Base-by-base conservation (phyloP, 2,797 vertebrate genomes). In the Meda fulgida region DNA sequence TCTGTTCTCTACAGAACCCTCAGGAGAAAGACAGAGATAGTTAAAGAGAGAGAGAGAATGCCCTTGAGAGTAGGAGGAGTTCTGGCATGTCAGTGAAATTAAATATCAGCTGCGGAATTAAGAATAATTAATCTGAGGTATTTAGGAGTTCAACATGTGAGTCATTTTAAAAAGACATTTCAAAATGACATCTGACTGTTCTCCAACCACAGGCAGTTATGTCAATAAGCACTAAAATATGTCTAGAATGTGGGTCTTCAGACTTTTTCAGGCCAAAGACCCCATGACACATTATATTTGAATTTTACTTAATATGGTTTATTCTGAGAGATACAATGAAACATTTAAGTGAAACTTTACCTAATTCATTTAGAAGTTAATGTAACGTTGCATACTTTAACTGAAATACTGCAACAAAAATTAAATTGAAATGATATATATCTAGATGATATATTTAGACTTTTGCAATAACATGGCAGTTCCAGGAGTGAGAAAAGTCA, bases 41-140 rank as follows among this genome's bases (percentile, higher is more conserved):
- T 66, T 19, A 84, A 23, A 84, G 58, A 43, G 18, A 77, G 16
- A 63, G 10, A 78, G 10, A 78, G 29, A 70, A 43, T 9, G 84
- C 84, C 84, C 77, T 78, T 29, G 31, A 85, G 86, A 80, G 21
- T 78, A 86, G 84, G 82, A 89, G 84, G 51, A 84, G 84, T 86
- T 80, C 34, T 43, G 84, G 84, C 84, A 76, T 71, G 84, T 82
- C 76, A 78, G 43, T 2, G 11, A 67, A 79, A 51, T 84, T 40
- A 36, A 48, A 31, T 10, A 26, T 66, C 60, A 85, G 67, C 46
- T 70, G 53, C 31, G 36, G 79, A 87, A 89, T 77, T 69, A 84
- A 84, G 43, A 83, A 60, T n/a, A 67, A 55, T 78, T 38, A 29
- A 72, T 34, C 60, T 55, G 65, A 7, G 38, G 48, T 51, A 48